phyloP scores from a whole-genome alignment of 2,888 invertebrate species.

The Cinara cedri region DNA sequence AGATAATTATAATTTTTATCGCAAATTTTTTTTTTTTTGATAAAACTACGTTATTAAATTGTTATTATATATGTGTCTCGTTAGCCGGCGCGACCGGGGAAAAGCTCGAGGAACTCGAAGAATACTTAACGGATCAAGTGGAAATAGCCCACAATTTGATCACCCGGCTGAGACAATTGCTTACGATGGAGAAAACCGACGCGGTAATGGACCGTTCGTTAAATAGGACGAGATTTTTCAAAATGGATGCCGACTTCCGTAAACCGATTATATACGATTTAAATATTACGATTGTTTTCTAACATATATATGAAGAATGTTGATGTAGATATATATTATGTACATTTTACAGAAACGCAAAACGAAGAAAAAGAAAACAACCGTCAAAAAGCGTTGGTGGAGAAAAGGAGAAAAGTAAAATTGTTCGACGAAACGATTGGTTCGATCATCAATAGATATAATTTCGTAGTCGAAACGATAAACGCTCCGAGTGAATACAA shows the following conservation, averaged over 20 bases:
- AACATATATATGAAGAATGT: no score
- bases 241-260: slow-evolving; percentile 12
- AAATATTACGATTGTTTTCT: background rate
- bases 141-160: slow-evolving; percentile 27
- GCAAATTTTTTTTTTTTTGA: no score
- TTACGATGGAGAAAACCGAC: slow-evolving; percentile 46
- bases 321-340: background rate
- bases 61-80: background rate
- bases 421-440: slow-evolving; percentile 19
- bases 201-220: slow-evolving; percentile 43
- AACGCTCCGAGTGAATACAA: slow-evolving; percentile 44
- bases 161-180: slow-evolving; percentile 28
- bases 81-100: background rate
- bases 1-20: background rate
- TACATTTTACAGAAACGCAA: background rate
- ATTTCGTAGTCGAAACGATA: slow-evolving; percentile 19
- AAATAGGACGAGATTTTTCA: slow-evolving; percentile 45
- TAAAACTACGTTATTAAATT: background rate
- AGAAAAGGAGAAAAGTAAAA: slow-evolving; percentile 30
- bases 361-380: slow-evolving; percentile 19
- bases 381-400: slow-evolving; percentile 22
- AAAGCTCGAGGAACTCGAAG: slow-evolving; percentile 1
- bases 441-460: slow-evolving; percentile 29
- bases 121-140: slow-evolving; percentile 12
- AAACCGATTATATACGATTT: background rate